Percentiles rank a stretch among this genome's conserved stretches.
These are phyloP conservation scores for Yasuhikotakia modesta DNA, from an alignment of 2,797 vertebrate genomes.

Conservation along the genomic window DNA sequence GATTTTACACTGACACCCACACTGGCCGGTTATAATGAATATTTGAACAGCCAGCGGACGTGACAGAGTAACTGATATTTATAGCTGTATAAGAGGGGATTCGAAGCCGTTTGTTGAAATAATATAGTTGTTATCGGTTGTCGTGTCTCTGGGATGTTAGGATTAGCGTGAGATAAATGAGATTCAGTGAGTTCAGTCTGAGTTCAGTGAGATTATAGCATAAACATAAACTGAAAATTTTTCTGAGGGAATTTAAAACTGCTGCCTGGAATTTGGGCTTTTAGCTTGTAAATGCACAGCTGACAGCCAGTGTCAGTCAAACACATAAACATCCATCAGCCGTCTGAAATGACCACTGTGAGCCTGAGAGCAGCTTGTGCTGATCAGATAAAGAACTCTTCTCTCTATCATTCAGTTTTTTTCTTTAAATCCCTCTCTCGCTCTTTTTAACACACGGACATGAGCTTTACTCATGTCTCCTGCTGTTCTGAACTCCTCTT, in stretches of 20 bases:
- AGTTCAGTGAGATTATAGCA: slow-evolving; percentile 14
- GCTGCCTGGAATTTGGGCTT: slow-evolving; percentile 7
- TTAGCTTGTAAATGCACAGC: slow-evolving; percentile 2
- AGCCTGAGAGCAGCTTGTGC: slow-evolving; percentile 25
- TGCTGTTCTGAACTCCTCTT: slow-evolving; percentile 57
- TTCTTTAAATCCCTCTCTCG: slow-evolving; percentile 8
- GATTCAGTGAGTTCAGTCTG: slow-evolving; percentile 26
- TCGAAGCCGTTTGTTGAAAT: slow-evolving; percentile 24
- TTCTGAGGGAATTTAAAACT: slow-evolving; percentile 27
- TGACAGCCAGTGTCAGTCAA: slow-evolving; percentile 7
- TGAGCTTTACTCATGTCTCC: slow-evolving; percentile 48
- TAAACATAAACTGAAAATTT: slow-evolving; percentile 40
- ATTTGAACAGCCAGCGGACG: slow-evolving; percentile 34
- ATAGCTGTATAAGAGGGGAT: slow-evolving; percentile 23
- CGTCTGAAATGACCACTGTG: slow-evolving; percentile 33
- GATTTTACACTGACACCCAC: slow-evolving; percentile 28
- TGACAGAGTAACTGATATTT: slow-evolving; percentile 43
- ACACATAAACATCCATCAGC: slow-evolving; percentile 24
- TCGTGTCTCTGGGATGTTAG: slow-evolving; percentile 46
- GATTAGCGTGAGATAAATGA: slow-evolving; percentile 43
- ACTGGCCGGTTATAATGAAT: slow-evolving; percentile 31
- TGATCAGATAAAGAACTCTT: slow-evolving; percentile 28
- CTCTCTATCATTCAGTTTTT: slow-evolving; percentile 5
- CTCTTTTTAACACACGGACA: slow-evolving; percentile 34
- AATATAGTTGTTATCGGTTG: slow-evolving; percentile 32